Base-by-base conservation (phyloP, 2,888 invertebrate species). In the Chrysolina haemoptera region DNA sequence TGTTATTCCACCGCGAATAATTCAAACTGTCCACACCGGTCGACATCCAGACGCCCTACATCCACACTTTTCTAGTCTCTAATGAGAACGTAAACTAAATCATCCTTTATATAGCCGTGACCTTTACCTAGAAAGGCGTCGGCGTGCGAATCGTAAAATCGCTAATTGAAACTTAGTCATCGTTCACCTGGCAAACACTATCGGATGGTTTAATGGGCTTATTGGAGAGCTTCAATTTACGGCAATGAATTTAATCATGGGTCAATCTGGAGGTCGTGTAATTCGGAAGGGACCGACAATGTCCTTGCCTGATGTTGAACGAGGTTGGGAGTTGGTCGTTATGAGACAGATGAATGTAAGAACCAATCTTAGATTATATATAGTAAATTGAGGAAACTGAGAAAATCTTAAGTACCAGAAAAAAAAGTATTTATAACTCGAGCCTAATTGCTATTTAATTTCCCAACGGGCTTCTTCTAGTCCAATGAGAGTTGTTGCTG, bases 161-260 rank as follows among this genome's bases (percentile, higher is more conserved):
- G 55, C 22, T 20, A 22, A 59, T 59, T 59, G 59, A 59, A 59
- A 59, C 59, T 27, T 59, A 59, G 59, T 59, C 59, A 59, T 59
- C 59, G 22, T 59, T n/a, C n/a, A 8, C 35, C 20, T 14, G 27
- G 27, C 22, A 59, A 59, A 59, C 59, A 59, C 59, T 20, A 55
- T 59, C 35, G 59, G 27, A n/a, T 11, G 10, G 59, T n/a, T 27
- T 20, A 53, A 20, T 59, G 59, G 35, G 22, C 35, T 59, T 59
- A 59, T 59, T 14, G 35, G 35, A 59, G 59, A 35, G 59, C 22
- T 59, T 27, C 35, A 59, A 59, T 59, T 59, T 35, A 35, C 14
- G 22, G n/a, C 59, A n/a, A 59, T 14, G 59, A 59, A 12, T 14
- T 59, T 59, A 59, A 59, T 59, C 35, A 59, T 8, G 35, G 59